Evolutionary conservation across 1,140 invertebrate species (phyloP), one percentile per base, ranked within the genome.

Genomic region (Pachypsylla venusta): DNA sequence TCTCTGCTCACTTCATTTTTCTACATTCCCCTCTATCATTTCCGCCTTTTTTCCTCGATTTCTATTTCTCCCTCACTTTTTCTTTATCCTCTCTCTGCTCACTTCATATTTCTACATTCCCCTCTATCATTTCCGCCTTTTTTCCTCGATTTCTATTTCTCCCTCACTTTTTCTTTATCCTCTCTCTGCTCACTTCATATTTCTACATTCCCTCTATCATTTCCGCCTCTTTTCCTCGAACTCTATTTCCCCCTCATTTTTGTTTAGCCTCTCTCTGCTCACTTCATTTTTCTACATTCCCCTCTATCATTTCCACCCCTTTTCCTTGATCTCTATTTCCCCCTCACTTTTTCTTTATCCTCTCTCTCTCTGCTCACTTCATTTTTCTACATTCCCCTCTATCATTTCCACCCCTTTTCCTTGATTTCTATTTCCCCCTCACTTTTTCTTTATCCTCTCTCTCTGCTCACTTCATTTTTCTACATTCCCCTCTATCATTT

Each of bases 51-150:
- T 27, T 55, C 14, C 4, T 55, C 10, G 2, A 13, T 12, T 55
- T 7, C 22, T 25, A 12, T 27, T 55, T 55, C 53, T 22, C 5
- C 53, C 26, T 19, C 53, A 16, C 25, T 16, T 48, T 35, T 20
- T 57, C 56, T 57, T 19, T 39, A 26, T 57, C 56, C 2, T 57
- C 56, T 57, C 39, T 39, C 39, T 57, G 2, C 19, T 14, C 5
- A n/a, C 20, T 26, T 57, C 13, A 4, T 57, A 27, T 35, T 39
- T 4, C 22, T 24, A n/a, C n/a, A n/a, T n/a, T 57, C 27, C 54
- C n/a, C 27, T 4, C 25, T 26, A 7, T 56, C n/a, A 2, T 35
- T 56, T 7, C n/a, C n/a, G n/a, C n/a, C n/a, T n/a, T n/a, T n/a
- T n/a, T n/a, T n/a, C n/a, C n/a, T n/a, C n/a, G n/a, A n/a, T 12